Evolutionary conservation across 2,113 vertebrate genomes (phyloP).

Genomic region (Calidris pugnax): DNA sequence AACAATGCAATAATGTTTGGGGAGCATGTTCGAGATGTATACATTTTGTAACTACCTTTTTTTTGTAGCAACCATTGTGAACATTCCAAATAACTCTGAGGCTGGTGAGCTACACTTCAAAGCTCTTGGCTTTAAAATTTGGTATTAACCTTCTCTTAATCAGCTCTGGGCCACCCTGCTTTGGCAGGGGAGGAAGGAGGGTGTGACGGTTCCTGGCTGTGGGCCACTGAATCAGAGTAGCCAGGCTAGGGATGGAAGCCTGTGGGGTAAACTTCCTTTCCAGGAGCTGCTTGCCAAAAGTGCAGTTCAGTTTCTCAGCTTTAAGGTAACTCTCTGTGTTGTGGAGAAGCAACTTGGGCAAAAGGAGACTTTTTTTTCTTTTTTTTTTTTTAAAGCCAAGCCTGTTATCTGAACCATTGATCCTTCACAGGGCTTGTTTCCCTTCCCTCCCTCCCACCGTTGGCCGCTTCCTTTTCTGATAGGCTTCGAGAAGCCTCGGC

Average conservation of each 20-base stretch:
- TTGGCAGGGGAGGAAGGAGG: background rate
- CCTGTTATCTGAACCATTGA: background rate
- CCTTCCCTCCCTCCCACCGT: background rate
- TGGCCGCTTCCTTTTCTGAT: background rate
- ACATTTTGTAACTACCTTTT: slow-evolving; percentile 69
- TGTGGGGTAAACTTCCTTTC: background rate
- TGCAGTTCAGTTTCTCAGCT: slow-evolving; percentile 52
- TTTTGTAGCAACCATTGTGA: slow-evolving; percentile 55
- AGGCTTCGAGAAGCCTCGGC: slow-evolving; percentile 18
- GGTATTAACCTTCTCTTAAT: background rate
- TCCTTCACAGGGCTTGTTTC: background rate
- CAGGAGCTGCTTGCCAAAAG: slow-evolving; percentile 31
- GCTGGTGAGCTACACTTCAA: slow-evolving; percentile 23
- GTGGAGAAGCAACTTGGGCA: background rate
- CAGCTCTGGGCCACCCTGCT: background rate
- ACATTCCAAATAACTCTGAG: slow-evolving; percentile 51
- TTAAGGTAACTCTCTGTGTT: slow-evolving; percentile 24
- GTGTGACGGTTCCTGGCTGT: background rate
- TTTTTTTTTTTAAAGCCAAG: background rate
- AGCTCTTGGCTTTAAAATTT: slow-evolving; percentile 16
- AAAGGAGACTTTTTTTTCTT: background rate
- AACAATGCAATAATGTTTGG: slow-evolving; percentile 66
- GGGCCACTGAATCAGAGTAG: background rate
- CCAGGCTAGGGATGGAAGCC: background rate
- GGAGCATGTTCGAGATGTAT: slow-evolving; percentile 66